Evolutionary conservation across 2,797 vertebrate genomes (phyloP), one percentile per base, ranked within the genome.

Genomic region (Octomys mimax): DNA sequence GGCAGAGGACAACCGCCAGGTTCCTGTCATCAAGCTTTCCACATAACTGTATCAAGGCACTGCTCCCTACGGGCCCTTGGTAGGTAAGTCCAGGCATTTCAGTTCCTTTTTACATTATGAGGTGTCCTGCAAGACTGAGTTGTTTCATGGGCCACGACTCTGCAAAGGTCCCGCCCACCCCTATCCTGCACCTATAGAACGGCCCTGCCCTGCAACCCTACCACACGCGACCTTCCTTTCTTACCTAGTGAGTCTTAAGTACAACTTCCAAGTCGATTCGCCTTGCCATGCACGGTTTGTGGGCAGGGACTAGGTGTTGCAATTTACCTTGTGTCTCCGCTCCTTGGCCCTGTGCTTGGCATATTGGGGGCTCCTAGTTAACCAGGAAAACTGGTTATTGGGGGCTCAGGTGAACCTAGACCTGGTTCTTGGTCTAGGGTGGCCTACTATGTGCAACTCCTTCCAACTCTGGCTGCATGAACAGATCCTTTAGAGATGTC

Each of bases 401-500:
- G 49, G 49, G n/a, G 22, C 46, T 42, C 26, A 0, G 52, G n/a
- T 33, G 28, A 79, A 49, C 49, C 28, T 36, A 62, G 49, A 26
- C 36, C 19, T 11, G 64, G 28, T 33, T 31, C 24, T 13, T 1
- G 9, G 59, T 57, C 33, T 64, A 2, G 12, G 1, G 16, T 75
- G 26, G 4, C 6, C 77, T 22, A 3, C 33, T 3, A 0, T 0
- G 13, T 6, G 0, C 52, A 14, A 0, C 21, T 5, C 18, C n/a
- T 21, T 14, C 81, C n/a, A 36, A 10, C 21, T 6, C 49, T 33
- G 22, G 31, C 52, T 0, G 4, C 54, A 12, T 14, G 42, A 1
- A 59, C 52, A 3, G n/a, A 39, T 22, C 66, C 11, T 70, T 39
- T 42, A 21, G 68, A 92, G 80, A 86, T 92, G 75, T 57, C 93